phyloP scores from a whole-genome alignment of 2,797 vertebrate species.

The Anguilla megastoma region DNA sequence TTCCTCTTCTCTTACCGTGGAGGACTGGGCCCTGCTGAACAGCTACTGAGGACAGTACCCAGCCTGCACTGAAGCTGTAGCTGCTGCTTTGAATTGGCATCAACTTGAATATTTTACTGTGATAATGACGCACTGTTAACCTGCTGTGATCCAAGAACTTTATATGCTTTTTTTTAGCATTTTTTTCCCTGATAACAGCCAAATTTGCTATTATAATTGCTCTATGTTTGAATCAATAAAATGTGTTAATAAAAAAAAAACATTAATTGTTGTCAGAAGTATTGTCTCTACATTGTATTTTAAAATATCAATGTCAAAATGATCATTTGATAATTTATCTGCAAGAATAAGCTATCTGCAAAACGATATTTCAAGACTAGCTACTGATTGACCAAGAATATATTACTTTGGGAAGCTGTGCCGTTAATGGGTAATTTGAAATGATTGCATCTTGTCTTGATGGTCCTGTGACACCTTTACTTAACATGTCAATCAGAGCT shows the following conservation, averaged over 20 bases:
- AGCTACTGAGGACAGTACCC: slow-evolving; percentile 75
- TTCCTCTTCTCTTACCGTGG: slow-evolving; percentile 68
- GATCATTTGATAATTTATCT: background rate
- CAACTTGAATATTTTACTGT: background rate
- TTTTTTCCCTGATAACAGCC: background rate
- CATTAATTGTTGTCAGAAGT: background rate
- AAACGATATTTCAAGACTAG: background rate
- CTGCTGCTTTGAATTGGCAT: background rate
- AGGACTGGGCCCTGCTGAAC: slow-evolving; percentile 87
- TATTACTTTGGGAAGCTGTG: background rate
- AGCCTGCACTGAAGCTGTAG: background rate
- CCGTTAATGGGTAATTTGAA: background rate
- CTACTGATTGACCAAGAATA: background rate
- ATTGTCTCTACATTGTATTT: background rate
- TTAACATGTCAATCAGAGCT: background rate
- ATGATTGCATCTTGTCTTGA: background rate
- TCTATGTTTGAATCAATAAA: background rate
- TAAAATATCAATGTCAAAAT: background rate
- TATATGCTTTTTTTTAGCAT: background rate
- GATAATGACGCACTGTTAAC: background rate
- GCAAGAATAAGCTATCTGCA: background rate
- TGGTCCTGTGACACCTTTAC: background rate
- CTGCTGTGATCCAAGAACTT: background rate
- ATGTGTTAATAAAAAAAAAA: background rate
- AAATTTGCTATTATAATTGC: background rate